These are phyloP conservation scores for Oryzaephilus surinamensis DNA, from an alignment of 1,140 invertebrate species.

Conservation along the genomic window DNA sequence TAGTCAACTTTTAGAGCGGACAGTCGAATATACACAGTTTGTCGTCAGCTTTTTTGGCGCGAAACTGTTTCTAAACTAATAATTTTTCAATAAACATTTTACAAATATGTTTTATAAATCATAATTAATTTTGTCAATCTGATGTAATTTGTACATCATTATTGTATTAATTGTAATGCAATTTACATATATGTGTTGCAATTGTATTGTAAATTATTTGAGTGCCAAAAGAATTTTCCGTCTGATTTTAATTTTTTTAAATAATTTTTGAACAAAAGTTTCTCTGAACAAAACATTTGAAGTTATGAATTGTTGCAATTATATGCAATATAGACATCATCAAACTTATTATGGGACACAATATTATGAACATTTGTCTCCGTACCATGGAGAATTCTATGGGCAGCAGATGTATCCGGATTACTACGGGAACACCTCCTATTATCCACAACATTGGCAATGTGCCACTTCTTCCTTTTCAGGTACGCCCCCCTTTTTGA, in stretches of 20 bases:
- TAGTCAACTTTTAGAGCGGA: slow-evolving; percentile 1
- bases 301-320: slow-evolving; percentile 47
- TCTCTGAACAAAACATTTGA: no score
- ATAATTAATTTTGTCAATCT: no score
- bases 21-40: neutral
- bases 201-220: no score
- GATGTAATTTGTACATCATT: no score
- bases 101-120: no score
- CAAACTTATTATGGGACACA: slow-evolving; percentile 35
- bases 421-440: slow-evolving; percentile 23
- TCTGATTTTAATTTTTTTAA: no score
- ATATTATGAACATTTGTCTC: slow-evolving; percentile 21
- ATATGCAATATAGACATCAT: slow-evolving; percentile 32
- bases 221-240: no score
- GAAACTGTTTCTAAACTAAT: no score
- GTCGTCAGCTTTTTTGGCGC: slow-evolving; percentile 23
- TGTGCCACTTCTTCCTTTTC: slow-evolving; percentile 19
- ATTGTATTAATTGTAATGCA: no score
- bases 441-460: slow-evolving; percentile 29
- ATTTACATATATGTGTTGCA: no score
- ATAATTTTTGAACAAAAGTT: no score
- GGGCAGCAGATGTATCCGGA: slow-evolving; percentile 31
- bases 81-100: no score
- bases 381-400: slow-evolving; percentile 36
- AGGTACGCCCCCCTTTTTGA: slow-evolving; percentile 20